Evolutionary conservation across 2,888 invertebrate species (phyloP), one percentile per base, ranked within the genome.

Genomic region (Ischnus inquisitorius): DNA sequence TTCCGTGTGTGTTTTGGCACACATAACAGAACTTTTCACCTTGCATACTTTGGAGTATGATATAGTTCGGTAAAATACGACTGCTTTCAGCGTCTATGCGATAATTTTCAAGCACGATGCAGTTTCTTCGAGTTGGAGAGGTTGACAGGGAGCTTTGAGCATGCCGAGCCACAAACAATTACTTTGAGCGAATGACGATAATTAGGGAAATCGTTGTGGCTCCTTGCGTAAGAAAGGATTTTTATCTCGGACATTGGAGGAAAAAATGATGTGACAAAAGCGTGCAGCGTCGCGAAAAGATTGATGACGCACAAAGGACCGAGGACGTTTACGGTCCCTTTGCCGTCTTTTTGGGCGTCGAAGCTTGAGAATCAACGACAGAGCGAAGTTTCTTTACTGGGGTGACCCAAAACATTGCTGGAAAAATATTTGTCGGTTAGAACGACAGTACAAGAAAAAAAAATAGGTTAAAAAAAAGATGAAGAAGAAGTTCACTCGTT

Each of bases 341-440:
- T 34, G 62, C 16, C 19, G 60, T 67, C 46, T 43, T 75, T 65
- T 79, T 67, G 68, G 41, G 39, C 68, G 64, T 69, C 76, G 60
- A 68, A 76, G 79, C 80, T 80, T 14, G 74, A 69, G 64, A 34
- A 48, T 75, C 62, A 64, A 75, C 64, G 39, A 51, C 12, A 48
- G 71, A 60, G 39, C 62, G 54, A 43, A 62, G 48, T 39, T 69
- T 71, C 62, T 51, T 22, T 51, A 16, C 60, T 77, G 62, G 25
- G 69, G 71, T 80, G 76, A 71, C 72, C 71, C 39, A 77, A 65
- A 76, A 80, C 39, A 54, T 72, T 67, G 43, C 62, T 22, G 76
- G 51, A 83, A 71, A 69, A 64, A 79, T 79, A 83, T 76, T 79
- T 60, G 48, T 65, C 71, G 51, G 41, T 43, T 65, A 43, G 64